These are phyloP conservation scores for Meloidogyne chitwoodi DNA, from an alignment of 1,140 invertebrate species.

Conservation along the genomic window DNA sequence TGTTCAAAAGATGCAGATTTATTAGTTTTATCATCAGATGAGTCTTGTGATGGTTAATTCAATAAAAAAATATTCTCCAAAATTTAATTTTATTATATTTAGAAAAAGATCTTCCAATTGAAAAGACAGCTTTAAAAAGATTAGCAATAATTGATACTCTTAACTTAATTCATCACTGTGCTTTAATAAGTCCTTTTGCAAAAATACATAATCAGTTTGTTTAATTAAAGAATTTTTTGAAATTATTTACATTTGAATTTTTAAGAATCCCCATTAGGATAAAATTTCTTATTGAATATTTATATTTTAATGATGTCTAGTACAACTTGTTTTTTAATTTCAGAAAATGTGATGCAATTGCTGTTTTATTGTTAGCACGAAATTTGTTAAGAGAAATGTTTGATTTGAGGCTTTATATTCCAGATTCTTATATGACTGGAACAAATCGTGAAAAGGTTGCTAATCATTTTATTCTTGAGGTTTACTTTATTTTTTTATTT, in stretches of 20 bases:
- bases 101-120: not conserved
- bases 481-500: not conserved
- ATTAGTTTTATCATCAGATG: slow-evolving; percentile 12
- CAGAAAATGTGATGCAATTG: slow-evolving; percentile 15
- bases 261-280: too few relatives aligned
- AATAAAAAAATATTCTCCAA: not conserved
- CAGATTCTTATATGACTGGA: slow-evolving; percentile 17
- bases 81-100: not conserved
- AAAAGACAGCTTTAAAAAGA: slow-evolving; percentile 5
- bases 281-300: too few relatives aligned
- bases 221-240: not conserved
- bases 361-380: slow-evolving; percentile 11
- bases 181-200: not conserved
- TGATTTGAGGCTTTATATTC: slow-evolving; percentile 14
- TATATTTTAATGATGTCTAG: too few relatives aligned
- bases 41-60: slow-evolving; percentile 4
- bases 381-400: slow-evolving; percentile 2
- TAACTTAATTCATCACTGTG: slow-evolving; percentile 10
- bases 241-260: too few relatives aligned
- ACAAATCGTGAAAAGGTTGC: slow-evolving; percentile 1
- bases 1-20: slow-evolving; percentile 11
- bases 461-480: slow-evolving; percentile 21
- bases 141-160: slow-evolving; percentile 16
- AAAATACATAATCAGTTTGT: slow-evolving; percentile 6
- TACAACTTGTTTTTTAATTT: not conserved